A percentile compares a stretch with the other conserved stretches of the same genome.
phyloP scores from a whole-genome alignment of 2,888 invertebrate species.

The Alsophila aescularia region DNA sequence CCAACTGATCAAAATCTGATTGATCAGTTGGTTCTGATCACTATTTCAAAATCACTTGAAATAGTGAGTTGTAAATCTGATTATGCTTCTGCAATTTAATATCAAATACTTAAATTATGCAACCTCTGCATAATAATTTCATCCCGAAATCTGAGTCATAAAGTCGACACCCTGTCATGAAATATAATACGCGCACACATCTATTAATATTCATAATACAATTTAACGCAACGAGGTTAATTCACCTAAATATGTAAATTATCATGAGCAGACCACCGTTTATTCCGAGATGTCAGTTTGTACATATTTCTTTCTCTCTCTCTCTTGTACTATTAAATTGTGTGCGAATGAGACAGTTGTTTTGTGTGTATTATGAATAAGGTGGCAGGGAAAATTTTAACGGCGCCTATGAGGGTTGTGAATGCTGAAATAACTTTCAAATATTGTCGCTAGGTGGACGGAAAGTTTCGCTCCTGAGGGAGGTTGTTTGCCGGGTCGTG shows the following conservation, averaged over 20 bases:
- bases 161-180: slow-evolving; percentile 63
- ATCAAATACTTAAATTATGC: slow-evolving; percentile 31
- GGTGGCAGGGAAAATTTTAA: slow-evolving; percentile 83
- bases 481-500: slow-evolving; percentile 74
- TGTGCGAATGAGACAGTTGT: slow-evolving; percentile 54
- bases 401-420: slow-evolving; percentile 85
- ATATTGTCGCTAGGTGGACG: slow-evolving; percentile 85
- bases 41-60: no score
- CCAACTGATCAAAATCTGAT: no score
- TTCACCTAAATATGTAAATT: slow-evolving; percentile 86
- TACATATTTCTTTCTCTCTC: slow-evolving; percentile 69
- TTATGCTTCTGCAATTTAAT: neutral
- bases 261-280: slow-evolving; percentile 85
- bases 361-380: slow-evolving; percentile 79
- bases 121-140: slow-evolving; percentile 39
- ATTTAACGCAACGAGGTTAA: slow-evolving; percentile 83
- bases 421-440: slow-evolving; percentile 85
- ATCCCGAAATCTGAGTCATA: slow-evolving; percentile 67
- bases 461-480: slow-evolving; percentile 81
- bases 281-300: slow-evolving; percentile 81
- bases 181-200: slow-evolving; percentile 69
- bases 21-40: no score
- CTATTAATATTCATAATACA: slow-evolving; percentile 85
- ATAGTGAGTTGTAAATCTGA: no score
- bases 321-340: slow-evolving; percentile 32